Conservation (phyloP, 2,797 vertebrate genomes). For the Molothrus aeneus region DNA sequence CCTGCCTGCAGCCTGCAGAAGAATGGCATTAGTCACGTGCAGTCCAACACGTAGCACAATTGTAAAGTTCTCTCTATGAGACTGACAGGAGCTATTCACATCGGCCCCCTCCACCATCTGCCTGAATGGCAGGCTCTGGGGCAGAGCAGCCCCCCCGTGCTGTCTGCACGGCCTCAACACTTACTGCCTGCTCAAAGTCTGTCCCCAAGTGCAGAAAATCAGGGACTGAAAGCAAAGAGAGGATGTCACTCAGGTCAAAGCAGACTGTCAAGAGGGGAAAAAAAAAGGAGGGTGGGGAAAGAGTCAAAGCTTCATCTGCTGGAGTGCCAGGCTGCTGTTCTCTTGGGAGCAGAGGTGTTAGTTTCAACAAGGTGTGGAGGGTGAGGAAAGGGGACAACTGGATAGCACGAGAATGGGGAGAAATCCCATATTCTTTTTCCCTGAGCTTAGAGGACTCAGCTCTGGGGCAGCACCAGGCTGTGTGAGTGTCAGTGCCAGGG, state of each 20-base stretch:
- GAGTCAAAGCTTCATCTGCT: not conserved
- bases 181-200: slow-evolving; percentile 46
- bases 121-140: slow-evolving; percentile 72
- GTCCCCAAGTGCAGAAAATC: slow-evolving; percentile 38
- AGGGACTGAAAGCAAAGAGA: slow-evolving; percentile 22
- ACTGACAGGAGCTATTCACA: slow-evolving; percentile 77
- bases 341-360: not conserved
- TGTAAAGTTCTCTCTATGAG: slow-evolving; percentile 70
- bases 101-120: slow-evolving; percentile 74
- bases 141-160: slow-evolving; percentile 22
- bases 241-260: slow-evolving; percentile 40
- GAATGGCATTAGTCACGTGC: slow-evolving; percentile 73
- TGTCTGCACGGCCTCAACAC: not conserved
- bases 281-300: rapidly evolving
- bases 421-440: not conserved
- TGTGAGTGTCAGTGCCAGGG: not conserved
- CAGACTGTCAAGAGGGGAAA: not conserved
- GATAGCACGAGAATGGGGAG: not conserved
- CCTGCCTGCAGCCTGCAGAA: slow-evolving; percentile 60
- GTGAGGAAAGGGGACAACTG: not conserved
- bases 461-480: not conserved
- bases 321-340: not conserved
- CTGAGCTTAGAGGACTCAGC: not conserved
- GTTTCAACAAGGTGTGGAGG: not conserved
- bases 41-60: slow-evolving; percentile 70